Evolutionary conservation across 2,113 vertebrate species (phyloP), one percentile per base, ranked within the genome.

Genomic region (Nesoenas mayeri): DNA sequence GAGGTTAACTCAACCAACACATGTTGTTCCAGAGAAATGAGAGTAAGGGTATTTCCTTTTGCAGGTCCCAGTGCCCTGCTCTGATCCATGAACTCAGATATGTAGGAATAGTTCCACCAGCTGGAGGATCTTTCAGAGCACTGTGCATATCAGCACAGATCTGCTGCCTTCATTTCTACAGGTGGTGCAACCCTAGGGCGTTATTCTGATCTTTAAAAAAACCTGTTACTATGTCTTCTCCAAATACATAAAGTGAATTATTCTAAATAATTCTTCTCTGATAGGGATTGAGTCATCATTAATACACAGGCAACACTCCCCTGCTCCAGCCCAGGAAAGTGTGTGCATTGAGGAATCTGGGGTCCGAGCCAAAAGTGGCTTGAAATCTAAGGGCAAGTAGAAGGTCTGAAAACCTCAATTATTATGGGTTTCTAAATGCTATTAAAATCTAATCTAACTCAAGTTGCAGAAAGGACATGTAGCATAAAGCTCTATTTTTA

Each of bases 381-480:
- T 89, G 69, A 91, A 93, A 85, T 56, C 70, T 42, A 89, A 66
- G 28, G 42, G 8, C 65, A 84, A 88, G n/a, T 19, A 70, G 57
- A 66, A 84, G 28, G 44, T 77, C 48, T 57, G 72, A 88, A 86
- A 85, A 74, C 13, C 44, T 62, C 34, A 60, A 28, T 29, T 85
- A 67, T 48, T 38, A 85, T 20, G 77, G 32, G 60, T 79, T 92
- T 94, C 61, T 82, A 51, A 53, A 72, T 26, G n/a, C 18, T 54
- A 60, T 48, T 73, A 50, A 77, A 89, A 93, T 36, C 74, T 32
- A 90, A 25, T 31, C 78, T 86, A 89, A 77, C 56, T 51, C 60
- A 94, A 57, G 61, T n/a, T 73, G 40, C 85, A 97, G 90, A 67
- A 94, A 84, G 48, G 25, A 65, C 50, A 62, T 11, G 17, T 44